phyloP scores from a whole-genome alignment of 2,113 vertebrate species.

The Bathybates hornii region DNA sequence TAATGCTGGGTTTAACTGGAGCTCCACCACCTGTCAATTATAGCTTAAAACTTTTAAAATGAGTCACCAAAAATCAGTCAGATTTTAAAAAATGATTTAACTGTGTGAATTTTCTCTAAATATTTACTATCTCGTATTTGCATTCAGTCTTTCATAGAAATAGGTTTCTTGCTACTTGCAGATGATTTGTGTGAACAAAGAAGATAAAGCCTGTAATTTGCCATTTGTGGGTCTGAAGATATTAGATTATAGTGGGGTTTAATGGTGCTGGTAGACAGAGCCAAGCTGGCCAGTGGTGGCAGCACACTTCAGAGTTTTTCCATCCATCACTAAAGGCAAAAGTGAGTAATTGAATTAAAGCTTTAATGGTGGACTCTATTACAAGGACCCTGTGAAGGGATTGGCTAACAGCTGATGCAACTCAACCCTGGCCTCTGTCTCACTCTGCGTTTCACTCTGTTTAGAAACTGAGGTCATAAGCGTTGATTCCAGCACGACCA shows the following conservation, averaged over 20 bases:
- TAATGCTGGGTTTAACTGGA: neutral
- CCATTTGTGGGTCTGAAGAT: neutral
- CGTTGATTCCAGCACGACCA: conserved; percentile 23
- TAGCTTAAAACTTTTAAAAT: neutral
- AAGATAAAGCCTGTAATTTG: neutral
- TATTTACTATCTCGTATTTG: neutral
- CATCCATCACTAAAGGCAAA: neutral
- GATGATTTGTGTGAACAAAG: neutral
- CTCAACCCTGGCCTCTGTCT: neutral
- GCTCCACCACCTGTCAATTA: neutral
- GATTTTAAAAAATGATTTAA: neutral
- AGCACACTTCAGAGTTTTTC: neutral
- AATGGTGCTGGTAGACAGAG: neutral
- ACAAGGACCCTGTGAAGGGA: neutral
- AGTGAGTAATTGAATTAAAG: neutral
- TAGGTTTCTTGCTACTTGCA: neutral
- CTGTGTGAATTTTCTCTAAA: neutral
- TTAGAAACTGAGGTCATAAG: conserved; percentile 13
- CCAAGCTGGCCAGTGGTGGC: neutral
- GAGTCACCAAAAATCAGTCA: neutral
- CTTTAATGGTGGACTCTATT: neutral
- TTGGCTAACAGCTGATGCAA: neutral
- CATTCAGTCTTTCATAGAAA: neutral
- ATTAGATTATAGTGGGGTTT: neutral
- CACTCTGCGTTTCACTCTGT: neutral